phyloP scores from a whole-genome alignment of 1,140 invertebrate genomes.

The Aphelenchoides avenae region DNA sequence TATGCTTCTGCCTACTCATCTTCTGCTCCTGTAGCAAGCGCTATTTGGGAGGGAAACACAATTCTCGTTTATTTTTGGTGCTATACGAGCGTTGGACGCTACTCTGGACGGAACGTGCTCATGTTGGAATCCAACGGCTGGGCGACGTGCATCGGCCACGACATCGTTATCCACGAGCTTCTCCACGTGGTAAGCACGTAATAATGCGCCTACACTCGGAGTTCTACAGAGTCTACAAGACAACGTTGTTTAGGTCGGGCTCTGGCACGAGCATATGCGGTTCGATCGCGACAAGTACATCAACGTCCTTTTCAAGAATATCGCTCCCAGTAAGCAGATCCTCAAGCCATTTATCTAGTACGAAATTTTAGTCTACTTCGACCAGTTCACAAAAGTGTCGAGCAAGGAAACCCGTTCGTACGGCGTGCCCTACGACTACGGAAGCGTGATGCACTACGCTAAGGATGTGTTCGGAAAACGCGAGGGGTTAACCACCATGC shows the following conservation, averaged over 20 bases:
- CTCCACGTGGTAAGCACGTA: constrained; percentile 27
- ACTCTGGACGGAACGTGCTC: no score
- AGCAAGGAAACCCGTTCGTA: constrained; percentile 42
- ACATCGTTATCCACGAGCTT: constrained; percentile 40
- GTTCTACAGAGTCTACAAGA: no score
- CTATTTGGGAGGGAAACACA: no score
- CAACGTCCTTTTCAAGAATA: constrained; percentile 53
- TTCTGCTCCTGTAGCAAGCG: no score
- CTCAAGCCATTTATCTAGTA: no score
- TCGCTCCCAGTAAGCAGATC: constrained; percentile 22
- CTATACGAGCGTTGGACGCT: no score
- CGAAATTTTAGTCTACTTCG: no score
- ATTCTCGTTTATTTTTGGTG: no score
- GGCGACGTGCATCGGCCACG: constrained; percentile 26
- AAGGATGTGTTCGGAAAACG: constrained; percentile 45
- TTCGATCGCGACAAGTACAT: constrained; percentile 54
- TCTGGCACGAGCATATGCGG: constrained; percentile 46
- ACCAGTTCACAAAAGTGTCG: constrained; percentile 52
- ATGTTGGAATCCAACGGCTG: constrained; percentile 1
- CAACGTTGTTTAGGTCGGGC: no score
- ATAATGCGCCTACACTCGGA: no score
- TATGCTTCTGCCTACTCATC: no score
- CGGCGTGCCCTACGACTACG: constrained; percentile 50
- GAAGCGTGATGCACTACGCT: constrained; percentile 51
- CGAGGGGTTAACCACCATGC: constrained; percentile 35